phyloP scores from a whole-genome alignment of 1,140 invertebrate species.

The Cherax quadricarinatus region DNA sequence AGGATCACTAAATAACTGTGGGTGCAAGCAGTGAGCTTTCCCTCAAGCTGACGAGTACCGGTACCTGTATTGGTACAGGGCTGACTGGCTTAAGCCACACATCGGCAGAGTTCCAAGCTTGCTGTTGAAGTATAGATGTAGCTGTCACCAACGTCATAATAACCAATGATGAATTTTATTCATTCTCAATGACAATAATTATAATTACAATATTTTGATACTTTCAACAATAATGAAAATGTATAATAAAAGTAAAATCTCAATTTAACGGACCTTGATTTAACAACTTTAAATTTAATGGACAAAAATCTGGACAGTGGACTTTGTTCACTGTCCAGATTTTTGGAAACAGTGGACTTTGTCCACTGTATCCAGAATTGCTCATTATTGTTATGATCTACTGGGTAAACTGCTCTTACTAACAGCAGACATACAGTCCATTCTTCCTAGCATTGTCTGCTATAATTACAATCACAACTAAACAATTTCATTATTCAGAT shows the following conservation, averaged over 20 bases:
- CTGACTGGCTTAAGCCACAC: constrained; percentile 67
- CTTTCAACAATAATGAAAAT: background rate
- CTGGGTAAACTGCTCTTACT: too few relatives aligned
- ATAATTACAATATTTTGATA: background rate
- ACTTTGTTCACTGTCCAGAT: too few relatives aligned
- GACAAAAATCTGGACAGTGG: too few relatives aligned
- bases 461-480: too few relatives aligned
- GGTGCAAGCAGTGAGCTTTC: constrained; percentile 31
- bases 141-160: constrained; percentile 16
- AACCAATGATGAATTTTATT: background rate
- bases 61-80: constrained; percentile 62
- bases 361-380: too few relatives aligned
- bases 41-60: background rate
- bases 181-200: background rate
- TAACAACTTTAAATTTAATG: too few relatives aligned
- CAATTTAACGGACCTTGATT: too few relatives aligned
- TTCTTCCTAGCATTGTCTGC: too few relatives aligned
- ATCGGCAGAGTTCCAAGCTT: constrained; percentile 64
- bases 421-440: too few relatives aligned
- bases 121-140: constrained; percentile 55
- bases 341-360: too few relatives aligned
- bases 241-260: background rate
- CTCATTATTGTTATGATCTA: too few relatives aligned
- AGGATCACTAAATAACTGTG: background rate
- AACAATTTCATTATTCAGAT: too few relatives aligned